A percentile compares a stretch with the other conserved stretches of the same genome.
These are phyloP conservation scores for Mantis religiosa DNA, from an alignment of 2,888 invertebrate genomes.

Conservation along the genomic window DNA sequence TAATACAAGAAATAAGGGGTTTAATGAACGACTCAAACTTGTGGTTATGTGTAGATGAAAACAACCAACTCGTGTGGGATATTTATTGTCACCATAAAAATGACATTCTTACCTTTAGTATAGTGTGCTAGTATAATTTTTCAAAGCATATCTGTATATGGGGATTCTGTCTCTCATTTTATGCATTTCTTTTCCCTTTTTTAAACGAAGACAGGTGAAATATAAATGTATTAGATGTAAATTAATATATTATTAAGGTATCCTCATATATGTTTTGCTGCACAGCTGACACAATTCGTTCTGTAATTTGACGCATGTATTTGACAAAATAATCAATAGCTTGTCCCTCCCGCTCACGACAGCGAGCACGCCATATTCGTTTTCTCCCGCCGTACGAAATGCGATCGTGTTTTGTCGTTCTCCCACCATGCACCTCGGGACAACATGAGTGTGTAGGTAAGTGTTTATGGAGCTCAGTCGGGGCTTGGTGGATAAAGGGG, in stretches of 20 bases:
- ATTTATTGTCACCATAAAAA: no score
- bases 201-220: no score
- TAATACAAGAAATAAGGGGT: no score
- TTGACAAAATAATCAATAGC: background rate
- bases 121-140: no score
- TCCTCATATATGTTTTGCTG: background rate
- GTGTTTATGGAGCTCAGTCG: slow-evolving; percentile 35
- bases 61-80: no score
- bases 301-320: background rate
- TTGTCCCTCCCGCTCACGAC: background rate
- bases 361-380: slow-evolving; percentile 3
- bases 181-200: no score
- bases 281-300: background rate
- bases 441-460: slow-evolving; percentile 37
- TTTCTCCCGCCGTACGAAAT: slow-evolving; percentile 20
- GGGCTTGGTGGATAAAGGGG: slow-evolving; percentile 34
- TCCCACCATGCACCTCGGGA: slow-evolving; percentile 34
- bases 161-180: no score
- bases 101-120: no score
- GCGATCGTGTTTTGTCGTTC: slow-evolving; percentile 28
- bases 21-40: no score
- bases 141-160: no score
- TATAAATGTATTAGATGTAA: no score
- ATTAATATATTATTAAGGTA: background rate
- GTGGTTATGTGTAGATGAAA: no score